A percentile compares a stretch with the other conserved stretches of the same genome.
Conservation (phyloP, 35 echinoderm and acorn worm species). For the Lytechinus pictus region DNA sequence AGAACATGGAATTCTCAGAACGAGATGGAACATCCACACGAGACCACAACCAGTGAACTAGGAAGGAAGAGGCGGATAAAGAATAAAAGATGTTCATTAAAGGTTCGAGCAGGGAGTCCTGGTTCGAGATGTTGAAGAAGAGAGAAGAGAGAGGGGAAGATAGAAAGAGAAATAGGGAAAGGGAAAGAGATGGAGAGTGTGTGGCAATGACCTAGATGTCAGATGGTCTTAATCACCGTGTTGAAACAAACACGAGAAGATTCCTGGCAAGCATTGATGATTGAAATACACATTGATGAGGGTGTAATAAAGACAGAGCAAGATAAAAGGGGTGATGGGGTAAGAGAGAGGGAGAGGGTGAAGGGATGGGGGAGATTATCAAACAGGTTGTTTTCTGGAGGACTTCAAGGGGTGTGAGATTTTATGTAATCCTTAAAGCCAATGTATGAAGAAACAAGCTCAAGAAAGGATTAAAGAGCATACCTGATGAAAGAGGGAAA, state of each 20-base stretch:
- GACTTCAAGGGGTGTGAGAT: background rate
- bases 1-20: background rate
- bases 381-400: background rate
- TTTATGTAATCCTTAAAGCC: background rate
- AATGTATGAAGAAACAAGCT: background rate
- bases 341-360: no score
- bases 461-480: background rate
- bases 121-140: background rate
- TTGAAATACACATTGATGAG: background rate
- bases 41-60: no score
- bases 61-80: no score
- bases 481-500: background rate
- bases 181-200: no score
- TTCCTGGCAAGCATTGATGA: background rate
- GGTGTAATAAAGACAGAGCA: background rate
- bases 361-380: background rate
- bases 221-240: background rate
- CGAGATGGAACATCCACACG: background rate
- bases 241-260: slow-evolving; percentile 11
- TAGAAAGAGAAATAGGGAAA: no score
- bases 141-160: background rate
- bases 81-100: no score
- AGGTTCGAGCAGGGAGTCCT: no score
- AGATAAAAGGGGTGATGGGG: background rate
- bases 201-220: background rate